Evolutionary conservation across 2,797 vertebrate genomes (phyloP).

Genomic region (Epinephelus malabaricus): DNA sequence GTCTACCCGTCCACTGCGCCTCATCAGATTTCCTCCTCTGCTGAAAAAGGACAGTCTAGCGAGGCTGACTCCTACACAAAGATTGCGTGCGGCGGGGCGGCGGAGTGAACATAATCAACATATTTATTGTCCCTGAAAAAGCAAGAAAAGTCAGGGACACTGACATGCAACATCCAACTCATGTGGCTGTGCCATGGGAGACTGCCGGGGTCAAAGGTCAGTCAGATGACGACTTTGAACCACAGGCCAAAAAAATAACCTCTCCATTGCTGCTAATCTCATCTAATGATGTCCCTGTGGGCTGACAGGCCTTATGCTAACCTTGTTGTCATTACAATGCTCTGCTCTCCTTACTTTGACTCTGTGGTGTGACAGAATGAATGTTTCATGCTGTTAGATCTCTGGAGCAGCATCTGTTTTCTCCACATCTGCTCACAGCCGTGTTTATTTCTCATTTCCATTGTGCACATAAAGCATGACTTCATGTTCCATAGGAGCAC

Average conservation of each 20-base stretch:
- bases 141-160: slow-evolving; percentile 13
- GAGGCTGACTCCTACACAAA: slow-evolving; percentile 28
- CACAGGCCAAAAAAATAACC: slow-evolving; percentile 57
- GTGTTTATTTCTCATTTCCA: slow-evolving; percentile 37
- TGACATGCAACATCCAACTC: slow-evolving; percentile 36
- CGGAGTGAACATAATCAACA: slow-evolving; percentile 25
- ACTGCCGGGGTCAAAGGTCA: slow-evolving; percentile 48
- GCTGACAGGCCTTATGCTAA: slow-evolving; percentile 39
- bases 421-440: slow-evolving; percentile 32
- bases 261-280: slow-evolving; percentile 63
- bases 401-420: slow-evolving; percentile 14
- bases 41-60: slow-evolving; percentile 24
- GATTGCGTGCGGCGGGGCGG: slow-evolving; percentile 13
- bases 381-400: slow-evolving; percentile 43
- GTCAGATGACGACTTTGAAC: slow-evolving; percentile 58
- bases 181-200: slow-evolving; percentile 33
- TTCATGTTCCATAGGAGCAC: slow-evolving; percentile 14
- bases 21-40: slow-evolving; percentile 10
- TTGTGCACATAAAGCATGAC: not conserved
- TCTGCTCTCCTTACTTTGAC: slow-evolving; percentile 1
- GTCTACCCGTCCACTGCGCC: slow-evolving; percentile 6
- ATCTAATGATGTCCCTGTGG: slow-evolving; percentile 63
- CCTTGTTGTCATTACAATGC: slow-evolving; percentile 33
- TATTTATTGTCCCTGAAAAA: slow-evolving; percentile 35
- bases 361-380: slow-evolving; percentile 20